phyloP scores from a whole-genome alignment of 2,113 vertebrate genomes.

The Phyllostomus discolor region DNA sequence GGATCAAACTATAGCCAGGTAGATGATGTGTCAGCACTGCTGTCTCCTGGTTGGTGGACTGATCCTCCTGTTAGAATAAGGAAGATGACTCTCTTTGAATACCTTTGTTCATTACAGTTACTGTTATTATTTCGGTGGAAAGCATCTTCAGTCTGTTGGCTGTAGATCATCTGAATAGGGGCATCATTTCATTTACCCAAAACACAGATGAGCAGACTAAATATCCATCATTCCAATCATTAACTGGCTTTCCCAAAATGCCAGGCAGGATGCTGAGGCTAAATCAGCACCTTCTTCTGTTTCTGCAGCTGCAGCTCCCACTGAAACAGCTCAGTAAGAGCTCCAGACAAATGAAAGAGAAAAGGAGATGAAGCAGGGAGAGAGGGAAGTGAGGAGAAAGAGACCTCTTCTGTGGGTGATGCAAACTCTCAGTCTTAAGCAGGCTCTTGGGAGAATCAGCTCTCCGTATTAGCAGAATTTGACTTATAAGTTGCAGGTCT shows the following conservation, averaged over 20 bases:
- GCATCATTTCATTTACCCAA: background rate
- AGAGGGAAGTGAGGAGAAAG: background rate
- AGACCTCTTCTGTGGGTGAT: accelerated
- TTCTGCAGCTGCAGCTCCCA: background rate
- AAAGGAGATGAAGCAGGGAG: background rate
- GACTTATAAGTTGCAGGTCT: background rate
- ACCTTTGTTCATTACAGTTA: background rate
- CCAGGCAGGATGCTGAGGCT: background rate
- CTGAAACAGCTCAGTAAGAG: background rate
- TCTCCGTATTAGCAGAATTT: background rate
- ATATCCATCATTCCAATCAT: background rate
- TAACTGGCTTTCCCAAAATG: background rate
- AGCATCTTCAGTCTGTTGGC: background rate
- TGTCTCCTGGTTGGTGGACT: background rate
- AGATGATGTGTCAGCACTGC: background rate
- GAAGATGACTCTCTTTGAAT: background rate
- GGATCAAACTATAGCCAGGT: background rate
- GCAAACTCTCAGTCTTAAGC: background rate
- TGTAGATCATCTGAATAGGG: background rate
- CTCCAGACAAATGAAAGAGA: background rate
- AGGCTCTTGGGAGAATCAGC: background rate
- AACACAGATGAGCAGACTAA: background rate
- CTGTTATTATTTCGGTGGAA: background rate
- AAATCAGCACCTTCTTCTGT: background rate
- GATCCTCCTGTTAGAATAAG: background rate